Evolutionary conservation across 2,797 vertebrate genomes (phyloP).

Genomic region (Anabacerthia variegaticeps): DNA sequence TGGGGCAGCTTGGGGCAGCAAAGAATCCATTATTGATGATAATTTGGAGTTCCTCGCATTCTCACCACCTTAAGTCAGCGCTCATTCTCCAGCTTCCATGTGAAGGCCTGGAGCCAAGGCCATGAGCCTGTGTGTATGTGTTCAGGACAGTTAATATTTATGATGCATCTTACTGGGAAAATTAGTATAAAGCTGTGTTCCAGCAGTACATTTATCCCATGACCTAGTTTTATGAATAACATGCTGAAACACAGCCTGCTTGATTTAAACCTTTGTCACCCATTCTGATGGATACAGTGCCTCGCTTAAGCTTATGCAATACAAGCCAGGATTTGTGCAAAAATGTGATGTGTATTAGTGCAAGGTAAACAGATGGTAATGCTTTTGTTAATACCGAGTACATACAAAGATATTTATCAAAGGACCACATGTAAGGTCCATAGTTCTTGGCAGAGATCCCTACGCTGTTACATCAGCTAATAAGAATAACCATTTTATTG

Average conservation of each 20-base stretch:
- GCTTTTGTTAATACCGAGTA: constrained; percentile 64
- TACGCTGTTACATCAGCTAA: constrained; percentile 37
- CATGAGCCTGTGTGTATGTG: constrained; percentile 42
- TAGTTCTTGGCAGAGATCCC: constrained; percentile 58
- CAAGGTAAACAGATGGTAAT: constrained; percentile 72
- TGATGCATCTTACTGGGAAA: constrained; percentile 70
- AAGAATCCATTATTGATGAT: background rate
- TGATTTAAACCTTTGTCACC: constrained; percentile 71
- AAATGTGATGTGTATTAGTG: constrained; percentile 60
- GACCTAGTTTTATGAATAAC: constrained; percentile 69
- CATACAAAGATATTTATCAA: constrained; percentile 65
- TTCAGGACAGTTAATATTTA: constrained; percentile 72
- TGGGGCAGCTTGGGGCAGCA: background rate
- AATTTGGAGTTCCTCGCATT: constrained; percentile 40
- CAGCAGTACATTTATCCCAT: constrained; percentile 66
- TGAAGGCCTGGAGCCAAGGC: constrained; percentile 53
- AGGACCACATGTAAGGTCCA: constrained; percentile 60
- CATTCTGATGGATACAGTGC: constrained; percentile 50
- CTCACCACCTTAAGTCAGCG: constrained; percentile 47
- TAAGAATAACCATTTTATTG: constrained; percentile 60
- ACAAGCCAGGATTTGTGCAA: constrained; percentile 61
- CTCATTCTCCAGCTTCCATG: constrained; percentile 43
- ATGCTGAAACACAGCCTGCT: constrained; percentile 62
- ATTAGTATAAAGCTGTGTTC: constrained; percentile 65
- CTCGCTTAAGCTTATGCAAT: constrained; percentile 11